A percentile compares a stretch with the other conserved stretches of the same genome.
Conservation (phyloP, 2,888 invertebrate genomes). For the Acleris sparsana region DNA sequence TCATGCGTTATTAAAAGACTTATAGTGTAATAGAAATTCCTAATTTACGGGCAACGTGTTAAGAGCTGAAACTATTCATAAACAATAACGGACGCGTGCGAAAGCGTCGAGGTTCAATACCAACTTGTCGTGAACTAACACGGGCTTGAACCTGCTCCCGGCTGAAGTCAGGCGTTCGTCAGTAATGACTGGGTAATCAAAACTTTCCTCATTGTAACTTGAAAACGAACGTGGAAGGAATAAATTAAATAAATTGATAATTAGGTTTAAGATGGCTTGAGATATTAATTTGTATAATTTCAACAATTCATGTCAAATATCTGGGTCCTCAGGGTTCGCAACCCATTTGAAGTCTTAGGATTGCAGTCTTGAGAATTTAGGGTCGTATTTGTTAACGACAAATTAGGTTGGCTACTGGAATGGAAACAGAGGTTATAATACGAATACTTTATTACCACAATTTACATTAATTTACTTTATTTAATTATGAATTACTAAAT, state of each 20-base stretch:
- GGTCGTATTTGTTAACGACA: too few relatives aligned
- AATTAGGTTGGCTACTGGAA: too few relatives aligned
- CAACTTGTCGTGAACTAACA: neutral
- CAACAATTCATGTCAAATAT: too few relatives aligned
- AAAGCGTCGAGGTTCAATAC: neutral
- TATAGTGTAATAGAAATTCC: too few relatives aligned
- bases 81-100: neutral
- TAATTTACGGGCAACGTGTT: neutral
- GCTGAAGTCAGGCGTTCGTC: conserved; percentile 10
- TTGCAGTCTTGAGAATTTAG: too few relatives aligned
- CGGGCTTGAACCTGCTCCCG: neutral
- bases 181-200: neutral
- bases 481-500: too few relatives aligned
- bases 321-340: too few relatives aligned
- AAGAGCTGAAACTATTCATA: neutral
- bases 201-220: conserved; percentile 8
- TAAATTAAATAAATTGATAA: neutral
- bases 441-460: too few relatives aligned
- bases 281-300: neutral
- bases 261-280: neutral
- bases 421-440: too few relatives aligned
- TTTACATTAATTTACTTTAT: too few relatives aligned
- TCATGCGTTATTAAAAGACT: too few relatives aligned
- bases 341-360: too few relatives aligned
- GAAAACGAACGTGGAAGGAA: conserved; percentile 3